These are phyloP conservation scores for Formica selysi DNA, from an alignment of 1,140 invertebrate genomes.

Conservation along the genomic window DNA sequence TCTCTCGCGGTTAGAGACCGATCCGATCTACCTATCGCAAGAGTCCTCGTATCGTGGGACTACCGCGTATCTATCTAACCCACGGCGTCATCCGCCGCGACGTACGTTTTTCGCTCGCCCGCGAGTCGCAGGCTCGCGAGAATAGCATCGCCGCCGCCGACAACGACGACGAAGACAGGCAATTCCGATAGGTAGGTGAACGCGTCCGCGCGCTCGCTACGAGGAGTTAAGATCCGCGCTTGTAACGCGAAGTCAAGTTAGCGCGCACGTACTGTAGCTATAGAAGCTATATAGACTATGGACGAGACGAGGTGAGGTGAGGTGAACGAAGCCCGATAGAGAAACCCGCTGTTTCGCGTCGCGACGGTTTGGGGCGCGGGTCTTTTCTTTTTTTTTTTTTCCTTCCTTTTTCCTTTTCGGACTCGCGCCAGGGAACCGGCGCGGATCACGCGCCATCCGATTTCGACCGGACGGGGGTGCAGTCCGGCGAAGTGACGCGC, in stretches of 20 bases:
- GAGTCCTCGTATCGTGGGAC: not conserved
- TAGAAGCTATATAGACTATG: not conserved
- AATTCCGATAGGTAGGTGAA: constrained; percentile 31
- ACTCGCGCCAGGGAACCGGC: not conserved
- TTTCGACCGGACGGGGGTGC: constrained; percentile 54
- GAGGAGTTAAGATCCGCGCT: constrained; percentile 45
- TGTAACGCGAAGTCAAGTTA: constrained; percentile 74
- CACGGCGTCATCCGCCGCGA: constrained; percentile 22
- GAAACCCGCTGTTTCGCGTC: not conserved
- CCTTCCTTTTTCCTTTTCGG: not conserved
- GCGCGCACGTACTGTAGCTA: constrained; percentile 70
- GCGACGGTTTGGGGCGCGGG: not conserved
- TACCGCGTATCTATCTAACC: not conserved
- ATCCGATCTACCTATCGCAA: not conserved
- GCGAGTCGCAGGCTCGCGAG: not conserved
- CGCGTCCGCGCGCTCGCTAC: constrained; percentile 25
- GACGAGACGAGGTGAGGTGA: not conserved
- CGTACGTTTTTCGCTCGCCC: not conserved
- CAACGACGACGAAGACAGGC: not conserved
- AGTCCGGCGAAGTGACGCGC: constrained; percentile 67
- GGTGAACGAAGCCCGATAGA: not conserved
- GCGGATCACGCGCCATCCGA: not conserved
- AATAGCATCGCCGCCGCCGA: not conserved
- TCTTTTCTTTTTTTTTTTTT: not conserved
- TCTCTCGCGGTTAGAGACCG: not conserved